Evolutionary conservation across 2,888 invertebrate genomes (phyloP).

Genomic region (Drosophila suboccidentalis): DNA sequence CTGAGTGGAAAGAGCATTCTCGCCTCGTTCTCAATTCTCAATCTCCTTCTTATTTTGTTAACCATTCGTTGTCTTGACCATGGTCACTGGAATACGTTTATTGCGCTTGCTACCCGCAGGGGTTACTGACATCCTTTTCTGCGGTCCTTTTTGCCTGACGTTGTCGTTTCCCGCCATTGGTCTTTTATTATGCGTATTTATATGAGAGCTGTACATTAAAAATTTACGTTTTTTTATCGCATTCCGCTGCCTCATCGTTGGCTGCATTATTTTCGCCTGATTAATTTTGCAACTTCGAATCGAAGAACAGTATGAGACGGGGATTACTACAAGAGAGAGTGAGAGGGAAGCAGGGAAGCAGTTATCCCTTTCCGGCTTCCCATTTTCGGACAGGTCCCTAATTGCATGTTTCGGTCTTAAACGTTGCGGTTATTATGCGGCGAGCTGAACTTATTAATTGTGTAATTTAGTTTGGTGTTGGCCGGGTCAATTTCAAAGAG

Average conservation of each 20-base stretch:
- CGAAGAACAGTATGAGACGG: conserved; percentile 8
- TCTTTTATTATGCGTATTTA: conserved; percentile 52
- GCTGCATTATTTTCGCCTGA: conserved; percentile 78
- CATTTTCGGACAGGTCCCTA: conserved; percentile 46
- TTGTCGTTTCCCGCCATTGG: conserved; percentile 25
- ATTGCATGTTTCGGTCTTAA: conserved; percentile 74
- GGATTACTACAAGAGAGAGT: not conserved
- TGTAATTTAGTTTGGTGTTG: conserved; percentile 70
- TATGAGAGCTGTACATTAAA: conserved; percentile 54
- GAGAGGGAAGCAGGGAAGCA: not conserved
- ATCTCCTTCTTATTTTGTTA: conserved; percentile 4
- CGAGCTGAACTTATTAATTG: conserved; percentile 69
- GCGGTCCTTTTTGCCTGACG: conserved; percentile 28
- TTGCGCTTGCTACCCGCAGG: conserved; percentile 18
- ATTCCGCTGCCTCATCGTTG: conserved; percentile 66
- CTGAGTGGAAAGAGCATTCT: not conserved
- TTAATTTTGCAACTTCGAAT: conserved; percentile 64
- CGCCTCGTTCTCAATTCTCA: not conserved
- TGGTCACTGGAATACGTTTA: conserved; percentile 51
- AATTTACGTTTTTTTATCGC: conserved; percentile 67
- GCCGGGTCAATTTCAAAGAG: conserved; percentile 53
- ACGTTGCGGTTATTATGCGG: conserved; percentile 67
- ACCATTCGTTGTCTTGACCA: conserved; percentile 34
- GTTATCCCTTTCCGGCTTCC: conserved; percentile 4
- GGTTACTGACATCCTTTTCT: conserved; percentile 25